Evolutionary conservation across 2,797 vertebrate species (phyloP), one percentile per base, ranked within the genome.

Genomic region (Anguilla megastoma): DNA sequence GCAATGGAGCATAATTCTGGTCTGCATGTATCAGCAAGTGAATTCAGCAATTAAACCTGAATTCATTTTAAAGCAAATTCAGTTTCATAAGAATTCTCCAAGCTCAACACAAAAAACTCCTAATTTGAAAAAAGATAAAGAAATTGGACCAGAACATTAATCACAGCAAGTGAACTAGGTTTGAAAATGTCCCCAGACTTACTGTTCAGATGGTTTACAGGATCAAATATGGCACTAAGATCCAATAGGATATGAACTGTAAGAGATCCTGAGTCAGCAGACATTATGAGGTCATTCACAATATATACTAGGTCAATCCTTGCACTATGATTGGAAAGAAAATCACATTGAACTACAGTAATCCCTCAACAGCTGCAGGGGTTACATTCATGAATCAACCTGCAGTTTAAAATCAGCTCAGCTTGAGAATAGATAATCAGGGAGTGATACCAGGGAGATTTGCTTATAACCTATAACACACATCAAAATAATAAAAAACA

Each of bases 241-340:
- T 82, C 79, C 79, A 48, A 50, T 8, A 82, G 3, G 74, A 79
- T 5, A 21, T 41, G 16, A 45, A 21, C 18, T 45, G 33, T 16
- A 41, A 79, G 74, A 79, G 74, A 41, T 79, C 79, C 79, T 48
- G 24, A 45, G 6, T 48, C 18, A 48, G 76, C 36, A 45, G 76
- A 82, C 45, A 50, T 48, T 82, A 82, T 24, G 79, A 82, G 79
- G 79, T 48, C 76, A 80, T 80, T 80, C 76, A 82, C 45, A 48
- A 50, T 45, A 50, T 82, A 18, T 14, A 50, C 79, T 48, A 50
- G 16, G 45, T 48, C 45, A 50, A 21, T 82, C 45, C 50, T 21
- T 82, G 41, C 9, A 2, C 41, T 48, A 82, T 48, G 79, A 2
- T 82, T 82, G 74, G 74, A 79, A 79, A 36, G 36, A 45, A 79